A percentile compares a stretch with the other conserved stretches of the same genome.
Evolutionary conservation across 2,888 invertebrate species (phyloP).

Genomic region (Lasioglossum villosulum): DNA sequence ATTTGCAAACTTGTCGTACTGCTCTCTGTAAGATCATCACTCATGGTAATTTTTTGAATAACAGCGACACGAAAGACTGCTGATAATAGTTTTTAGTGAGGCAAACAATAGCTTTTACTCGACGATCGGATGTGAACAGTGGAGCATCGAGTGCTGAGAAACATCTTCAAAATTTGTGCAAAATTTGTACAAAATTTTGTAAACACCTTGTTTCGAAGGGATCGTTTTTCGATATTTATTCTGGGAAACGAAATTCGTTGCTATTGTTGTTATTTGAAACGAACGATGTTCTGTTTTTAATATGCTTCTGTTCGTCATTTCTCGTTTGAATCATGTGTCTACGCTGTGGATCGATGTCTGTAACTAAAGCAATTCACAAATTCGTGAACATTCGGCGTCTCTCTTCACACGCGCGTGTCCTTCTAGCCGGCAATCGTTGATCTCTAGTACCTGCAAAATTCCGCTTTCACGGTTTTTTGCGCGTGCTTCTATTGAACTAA

Average conservation of each 20-base stretch:
- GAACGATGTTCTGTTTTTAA: background rate
- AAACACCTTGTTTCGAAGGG: background rate
- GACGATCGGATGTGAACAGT: background rate
- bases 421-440: background rate
- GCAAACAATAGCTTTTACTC: background rate
- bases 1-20: conserved; percentile 20
- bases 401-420: background rate
- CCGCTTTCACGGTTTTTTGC: background rate
- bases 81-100: background rate
- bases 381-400: background rate
- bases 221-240: background rate
- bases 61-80: conserved; percentile 18
- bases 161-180: background rate
- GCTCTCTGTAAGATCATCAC: conserved; percentile 14
- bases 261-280: background rate
- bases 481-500: background rate
- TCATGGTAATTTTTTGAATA: conserved; percentile 4
- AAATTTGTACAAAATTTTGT: no score
- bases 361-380: background rate
- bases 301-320: background rate
- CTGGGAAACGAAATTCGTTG: background rate
- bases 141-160: background rate
- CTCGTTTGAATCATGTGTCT: background rate
- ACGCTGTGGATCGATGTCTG: background rate
- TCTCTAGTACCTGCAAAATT: conserved; percentile 2